Evolutionary conservation across 2,888 invertebrate genomes (phyloP).

Genomic region (Plebejus melissa): DNA sequence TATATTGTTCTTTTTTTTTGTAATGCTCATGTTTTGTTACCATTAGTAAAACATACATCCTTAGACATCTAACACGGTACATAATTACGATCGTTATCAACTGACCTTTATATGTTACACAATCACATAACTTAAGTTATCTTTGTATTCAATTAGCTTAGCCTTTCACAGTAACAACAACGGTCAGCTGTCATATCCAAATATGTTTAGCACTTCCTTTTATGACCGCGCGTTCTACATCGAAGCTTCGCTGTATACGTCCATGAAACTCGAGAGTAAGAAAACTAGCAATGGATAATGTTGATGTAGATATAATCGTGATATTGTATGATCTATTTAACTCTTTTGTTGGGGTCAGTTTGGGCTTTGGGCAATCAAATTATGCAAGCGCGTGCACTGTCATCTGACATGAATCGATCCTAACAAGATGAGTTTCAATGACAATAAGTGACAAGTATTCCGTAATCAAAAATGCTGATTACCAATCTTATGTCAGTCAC

Average conservation of each 20-base stretch:
- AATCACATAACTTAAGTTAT: slow-evolving; percentile 70
- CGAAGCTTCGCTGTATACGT: background rate
- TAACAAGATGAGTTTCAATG: slow-evolving; percentile 40
- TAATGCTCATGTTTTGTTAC: background rate
- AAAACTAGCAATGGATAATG: slow-evolving; percentile 43
- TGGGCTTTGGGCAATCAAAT: slow-evolving; percentile 64
- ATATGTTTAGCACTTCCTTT: slow-evolving; percentile 44
- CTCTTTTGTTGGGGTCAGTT: slow-evolving; percentile 70
- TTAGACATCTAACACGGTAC: slow-evolving; percentile 13
- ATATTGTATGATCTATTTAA: slow-evolving; percentile 70
- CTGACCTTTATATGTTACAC: slow-evolving; percentile 46
- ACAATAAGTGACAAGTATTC: slow-evolving; percentile 39
- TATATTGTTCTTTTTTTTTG: background rate
- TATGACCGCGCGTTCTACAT: slow-evolving; percentile 28
- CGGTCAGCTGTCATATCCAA: slow-evolving; percentile 78
- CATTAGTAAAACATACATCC: slow-evolving; percentile 13
- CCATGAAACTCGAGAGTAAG: background rate
- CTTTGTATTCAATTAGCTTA: slow-evolving; percentile 78
- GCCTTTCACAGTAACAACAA: slow-evolving; percentile 77
- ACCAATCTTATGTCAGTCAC: background rate
- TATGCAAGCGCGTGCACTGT: slow-evolving; percentile 55
- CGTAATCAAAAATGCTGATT: background rate
- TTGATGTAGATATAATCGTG: slow-evolving; percentile 29
- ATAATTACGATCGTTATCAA: slow-evolving; percentile 7
- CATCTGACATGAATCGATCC: slow-evolving; percentile 49